phyloP scores from a whole-genome alignment of 2,797 vertebrate species.

The Poecilia picta region DNA sequence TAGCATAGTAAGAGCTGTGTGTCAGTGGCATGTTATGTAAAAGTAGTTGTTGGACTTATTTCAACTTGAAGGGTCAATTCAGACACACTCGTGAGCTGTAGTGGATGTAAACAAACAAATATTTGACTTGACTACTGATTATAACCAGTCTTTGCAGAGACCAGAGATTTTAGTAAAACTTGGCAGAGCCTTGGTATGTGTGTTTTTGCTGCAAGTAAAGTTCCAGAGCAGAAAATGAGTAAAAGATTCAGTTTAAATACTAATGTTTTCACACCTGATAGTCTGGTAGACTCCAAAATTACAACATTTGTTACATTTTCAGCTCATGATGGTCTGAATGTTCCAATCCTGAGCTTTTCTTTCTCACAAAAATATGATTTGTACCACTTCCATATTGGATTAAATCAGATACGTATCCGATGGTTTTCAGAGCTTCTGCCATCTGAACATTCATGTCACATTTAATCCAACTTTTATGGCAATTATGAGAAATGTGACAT shows the following conservation, averaged over 20 bases:
- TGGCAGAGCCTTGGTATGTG: not conserved
- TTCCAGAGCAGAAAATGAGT: not conserved
- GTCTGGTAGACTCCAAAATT: no score
- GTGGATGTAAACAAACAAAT: not conserved
- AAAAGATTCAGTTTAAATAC: not conserved
- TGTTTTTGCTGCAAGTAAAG: not conserved
- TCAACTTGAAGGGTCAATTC: conserved; percentile 39
- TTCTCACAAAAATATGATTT: no score
- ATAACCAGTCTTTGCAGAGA: not conserved
- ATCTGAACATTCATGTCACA: no score
- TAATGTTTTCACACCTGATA: no score
- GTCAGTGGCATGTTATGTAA: conserved; percentile 69
- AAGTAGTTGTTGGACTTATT: conserved; percentile 57
- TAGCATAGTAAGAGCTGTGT: conserved; percentile 58
- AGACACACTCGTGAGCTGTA: conserved; percentile 30
- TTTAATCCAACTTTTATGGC: no score
- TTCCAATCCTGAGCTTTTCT: no score
- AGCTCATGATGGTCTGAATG: no score
- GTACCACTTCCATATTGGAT: no score
- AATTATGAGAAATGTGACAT: no score
- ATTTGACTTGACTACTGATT: not conserved
- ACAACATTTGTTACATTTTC: no score
- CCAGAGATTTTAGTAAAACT: not conserved
- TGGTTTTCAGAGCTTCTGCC: no score
- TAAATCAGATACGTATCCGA: no score